Conservation (phyloP, 1,140 invertebrate genomes). For the Pogonus chalceus region DNA sequence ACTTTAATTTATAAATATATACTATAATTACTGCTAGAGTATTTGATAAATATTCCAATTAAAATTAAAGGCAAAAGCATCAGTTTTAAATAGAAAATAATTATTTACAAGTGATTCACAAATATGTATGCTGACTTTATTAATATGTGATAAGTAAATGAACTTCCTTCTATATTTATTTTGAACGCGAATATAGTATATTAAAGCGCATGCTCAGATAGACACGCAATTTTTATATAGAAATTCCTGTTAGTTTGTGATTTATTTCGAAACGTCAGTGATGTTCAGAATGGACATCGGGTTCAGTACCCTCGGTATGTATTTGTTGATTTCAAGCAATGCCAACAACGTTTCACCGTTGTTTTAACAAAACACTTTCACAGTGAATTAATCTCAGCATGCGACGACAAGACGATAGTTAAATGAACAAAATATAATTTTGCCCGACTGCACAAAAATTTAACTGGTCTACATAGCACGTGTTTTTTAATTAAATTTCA, state of each 20-base stretch:
- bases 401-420: neutral
- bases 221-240: neutral
- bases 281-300: neutral
- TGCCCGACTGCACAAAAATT: neutral
- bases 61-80: too few species aligned
- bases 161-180: neutral
- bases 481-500: neutral
- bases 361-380: neutral
- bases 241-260: neutral
- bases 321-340: neutral
- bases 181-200: too few species aligned
- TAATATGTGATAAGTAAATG: neutral
- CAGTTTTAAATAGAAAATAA: too few species aligned
- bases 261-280: neutral
- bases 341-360: neutral
- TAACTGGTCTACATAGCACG: neutral
- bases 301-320: neutral
- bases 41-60: too few species aligned
- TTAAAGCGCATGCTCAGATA: neutral
- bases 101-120: too few species aligned
- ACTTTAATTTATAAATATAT: too few species aligned
- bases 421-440: neutral
- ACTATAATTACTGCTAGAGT: too few species aligned
- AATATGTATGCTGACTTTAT: neutral
- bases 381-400: neutral